Conservation (phyloP, 2,113 vertebrate species). For the Gadus chalcogrammus region DNA sequence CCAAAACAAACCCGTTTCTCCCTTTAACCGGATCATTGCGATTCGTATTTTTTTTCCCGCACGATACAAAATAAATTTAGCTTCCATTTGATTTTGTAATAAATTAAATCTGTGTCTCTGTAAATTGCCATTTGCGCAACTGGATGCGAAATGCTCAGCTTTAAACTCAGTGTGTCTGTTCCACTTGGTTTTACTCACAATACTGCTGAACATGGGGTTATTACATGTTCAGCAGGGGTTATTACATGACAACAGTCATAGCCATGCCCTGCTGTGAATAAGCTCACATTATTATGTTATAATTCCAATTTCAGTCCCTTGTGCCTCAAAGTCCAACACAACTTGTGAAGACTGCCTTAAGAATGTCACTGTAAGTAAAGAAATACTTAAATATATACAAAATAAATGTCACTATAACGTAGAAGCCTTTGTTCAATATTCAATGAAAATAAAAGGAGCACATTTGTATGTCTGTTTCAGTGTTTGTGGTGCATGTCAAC, state of each 20-base stretch:
- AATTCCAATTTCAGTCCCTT: constrained; percentile 49
- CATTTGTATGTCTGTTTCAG: constrained; percentile 58
- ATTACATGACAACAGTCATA: neutral
- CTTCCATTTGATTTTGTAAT: too few relatives aligned
- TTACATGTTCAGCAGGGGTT: neutral
- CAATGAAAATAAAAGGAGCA: neutral
- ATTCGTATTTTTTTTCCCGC: too few relatives aligned
- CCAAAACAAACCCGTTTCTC: too few relatives aligned
- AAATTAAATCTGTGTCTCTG: too few relatives aligned
- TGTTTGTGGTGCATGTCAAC: constrained; percentile 88
- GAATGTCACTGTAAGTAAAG: constrained; percentile 82
- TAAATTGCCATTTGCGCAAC: too few relatives aligned
- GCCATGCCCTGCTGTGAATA: too few relatives aligned
- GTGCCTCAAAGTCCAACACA: constrained; percentile 77
- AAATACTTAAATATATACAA: neutral
- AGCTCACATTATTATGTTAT: neutral
- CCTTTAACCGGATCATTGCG: too few relatives aligned
- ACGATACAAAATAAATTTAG: too few relatives aligned
- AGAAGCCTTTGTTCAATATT: neutral
- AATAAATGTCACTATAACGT: neutral
- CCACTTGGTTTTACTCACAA: too few relatives aligned
- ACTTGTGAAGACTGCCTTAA: constrained; percentile 83
- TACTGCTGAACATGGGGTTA: too few relatives aligned
- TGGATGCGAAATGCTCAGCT: constrained; percentile 4
- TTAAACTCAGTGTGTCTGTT: constrained; percentile 48